These are phyloP conservation scores for Odontesthes bonariensis DNA, from an alignment of 2,113 vertebrate genomes.

Conservation along the genomic window DNA sequence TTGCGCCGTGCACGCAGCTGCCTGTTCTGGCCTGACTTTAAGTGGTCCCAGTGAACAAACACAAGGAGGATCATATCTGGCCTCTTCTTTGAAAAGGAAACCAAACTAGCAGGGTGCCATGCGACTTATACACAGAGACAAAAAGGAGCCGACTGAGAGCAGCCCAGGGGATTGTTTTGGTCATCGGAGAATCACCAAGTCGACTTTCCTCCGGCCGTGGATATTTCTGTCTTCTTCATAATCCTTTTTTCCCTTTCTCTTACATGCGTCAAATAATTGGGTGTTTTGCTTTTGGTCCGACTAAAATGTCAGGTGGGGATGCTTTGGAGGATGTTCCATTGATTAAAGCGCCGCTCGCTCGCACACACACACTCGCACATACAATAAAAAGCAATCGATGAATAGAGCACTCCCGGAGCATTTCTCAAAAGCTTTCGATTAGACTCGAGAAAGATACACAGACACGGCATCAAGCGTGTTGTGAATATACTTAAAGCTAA, in stretches of 20 bases:
- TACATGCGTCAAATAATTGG: slow-evolving; percentile 39
- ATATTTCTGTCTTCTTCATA: slow-evolving; percentile 27
- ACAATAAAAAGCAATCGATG: slow-evolving; percentile 18
- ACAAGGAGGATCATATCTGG: neutral
- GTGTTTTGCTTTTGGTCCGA: slow-evolving; percentile 21
- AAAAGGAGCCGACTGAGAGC: slow-evolving; percentile 18
- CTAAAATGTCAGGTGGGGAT: slow-evolving; percentile 33
- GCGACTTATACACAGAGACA: neutral
- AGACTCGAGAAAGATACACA: neutral
- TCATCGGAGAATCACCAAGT: slow-evolving; percentile 22
- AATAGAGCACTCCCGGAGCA: slow-evolving; percentile 2
- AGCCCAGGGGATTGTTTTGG: slow-evolving; percentile 24
- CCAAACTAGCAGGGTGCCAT: slow-evolving; percentile 20
- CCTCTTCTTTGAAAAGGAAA: neutral
- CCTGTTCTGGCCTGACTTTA: neutral
- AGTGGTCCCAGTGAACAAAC: slow-evolving; percentile 6
- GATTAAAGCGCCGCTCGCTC: slow-evolving; percentile 16
- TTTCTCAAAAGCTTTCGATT: slow-evolving; percentile 17
- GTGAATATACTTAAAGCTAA: slow-evolving; percentile 5
- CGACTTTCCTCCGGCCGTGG: neutral
- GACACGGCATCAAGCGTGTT: slow-evolving; percentile 11
- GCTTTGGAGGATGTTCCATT: slow-evolving; percentile 26
- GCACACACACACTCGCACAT: neutral
- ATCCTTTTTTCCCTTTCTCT: neutral
- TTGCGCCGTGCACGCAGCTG: slow-evolving; percentile 15